Percentiles rank a stretch among this genome's conserved stretches.
Conservation (phyloP, 2,113 vertebrate species). For the Edolisoma coerulescens region DNA sequence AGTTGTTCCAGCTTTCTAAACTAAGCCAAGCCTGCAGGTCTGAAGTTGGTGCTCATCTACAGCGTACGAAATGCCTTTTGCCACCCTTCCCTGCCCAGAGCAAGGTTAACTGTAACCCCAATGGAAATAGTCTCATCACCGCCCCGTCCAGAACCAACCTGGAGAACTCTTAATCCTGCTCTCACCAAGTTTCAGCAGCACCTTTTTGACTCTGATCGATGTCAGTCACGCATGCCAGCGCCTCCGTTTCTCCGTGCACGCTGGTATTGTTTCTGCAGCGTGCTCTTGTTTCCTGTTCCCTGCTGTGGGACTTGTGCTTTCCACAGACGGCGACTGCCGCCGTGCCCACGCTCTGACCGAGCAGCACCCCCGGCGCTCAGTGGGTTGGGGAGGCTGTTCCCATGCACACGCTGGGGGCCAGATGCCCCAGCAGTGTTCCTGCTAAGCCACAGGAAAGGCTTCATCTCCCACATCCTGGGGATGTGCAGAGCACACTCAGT, state of each 20-base stretch:
- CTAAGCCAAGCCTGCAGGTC: neutral
- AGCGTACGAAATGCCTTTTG: neutral
- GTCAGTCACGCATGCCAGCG: neutral
- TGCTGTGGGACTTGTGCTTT: neutral
- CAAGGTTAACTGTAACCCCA: neutral
- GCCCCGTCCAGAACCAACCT: neutral
- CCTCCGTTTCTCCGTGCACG: fast-evolving
- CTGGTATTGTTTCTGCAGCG: neutral
- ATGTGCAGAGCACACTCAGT: neutral
- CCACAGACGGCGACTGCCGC: fast-evolving
- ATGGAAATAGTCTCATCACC: neutral
- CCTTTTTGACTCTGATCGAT: neutral
- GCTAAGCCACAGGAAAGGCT: neutral
- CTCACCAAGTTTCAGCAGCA: neutral
- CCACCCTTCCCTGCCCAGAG: neutral
- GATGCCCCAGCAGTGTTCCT: neutral
- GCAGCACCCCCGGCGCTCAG: neutral
- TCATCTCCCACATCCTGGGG: neutral
- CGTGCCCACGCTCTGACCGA: neutral
- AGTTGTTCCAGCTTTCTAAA: neutral
- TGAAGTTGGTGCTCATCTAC: neutral
- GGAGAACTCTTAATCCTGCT: neutral
- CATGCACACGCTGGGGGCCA: neutral
- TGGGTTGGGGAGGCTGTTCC: neutral
- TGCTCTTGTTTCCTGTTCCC: neutral